Base-by-base conservation (phyloP, 1,140 invertebrate genomes). In the Scylla paramamosain region DNA sequence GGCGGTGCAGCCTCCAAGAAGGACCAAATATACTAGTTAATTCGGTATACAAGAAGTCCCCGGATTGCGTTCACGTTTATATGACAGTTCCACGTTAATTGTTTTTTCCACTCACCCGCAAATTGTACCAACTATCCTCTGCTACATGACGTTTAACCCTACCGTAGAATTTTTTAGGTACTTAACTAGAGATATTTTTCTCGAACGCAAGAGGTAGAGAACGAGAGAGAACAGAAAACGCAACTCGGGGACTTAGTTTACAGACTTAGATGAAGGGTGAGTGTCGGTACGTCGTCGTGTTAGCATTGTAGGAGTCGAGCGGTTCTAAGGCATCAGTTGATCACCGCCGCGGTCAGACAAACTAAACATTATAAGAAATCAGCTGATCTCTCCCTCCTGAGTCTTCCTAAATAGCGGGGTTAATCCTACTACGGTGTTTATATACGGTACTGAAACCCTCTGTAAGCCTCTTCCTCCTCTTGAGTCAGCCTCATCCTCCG, bases 341-440 rank as follows among this genome's bases (percentile, higher is more conserved):
- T 77, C 12, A 77, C 20, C 67, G 25, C 67, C 67, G 67, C 67
- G 67, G 67, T 77, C 67, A 77, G n/a, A 77, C 67, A 77, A 77
- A 77, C 67, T n/a, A 77, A 77, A 20, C 67, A 77, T 77, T 77
- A 59, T 59, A 77, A 77, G 67, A 77, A 93, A 93, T 87, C 93
- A 93, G 93, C 92, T 87, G 92, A 87, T 93, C 77, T 92, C 83
- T 59, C 82, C 45, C 92, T 93, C 92, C 45, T 93, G 92, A 93
- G 92, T 93, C 92, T 93, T 93, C 92, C 92, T 93, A 87, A 93
- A 48, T 93, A 77, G 92, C 52, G 92, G 92, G 92, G 84, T 93
- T 86, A 48, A 93, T 93, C 82, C 77, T 87, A 93, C 77, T 52
- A 93, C 84, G 28, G 45, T 90, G 32, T 52, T 90, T 28, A 46